Conservation (phyloP, 2,113 vertebrate genomes). For the Myotis yumanensis region DNA sequence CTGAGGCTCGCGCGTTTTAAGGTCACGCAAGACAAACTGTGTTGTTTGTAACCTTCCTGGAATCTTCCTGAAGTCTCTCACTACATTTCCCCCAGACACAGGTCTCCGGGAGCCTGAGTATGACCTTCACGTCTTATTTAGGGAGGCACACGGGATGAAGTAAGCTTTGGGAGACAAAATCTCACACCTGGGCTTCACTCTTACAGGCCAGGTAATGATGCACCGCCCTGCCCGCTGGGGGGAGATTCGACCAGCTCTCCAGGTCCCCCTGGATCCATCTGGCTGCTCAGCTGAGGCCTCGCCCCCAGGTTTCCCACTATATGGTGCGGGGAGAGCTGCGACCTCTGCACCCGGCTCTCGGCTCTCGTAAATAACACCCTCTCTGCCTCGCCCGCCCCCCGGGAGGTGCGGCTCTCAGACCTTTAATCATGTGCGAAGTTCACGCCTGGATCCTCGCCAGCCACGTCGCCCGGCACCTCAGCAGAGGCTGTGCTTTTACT, state of each 20-base stretch:
- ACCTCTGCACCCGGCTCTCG: not conserved
- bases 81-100: not conserved
- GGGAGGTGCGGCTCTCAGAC: not conserved
- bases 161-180: not conserved
- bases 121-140: not conserved
- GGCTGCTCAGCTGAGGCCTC: not conserved
- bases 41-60: not conserved
- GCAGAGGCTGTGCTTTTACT: not conserved
- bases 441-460: not conserved
- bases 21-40: not conserved
- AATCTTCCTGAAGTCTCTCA: not conserved
- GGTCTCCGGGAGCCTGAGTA: not conserved
- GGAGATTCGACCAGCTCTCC: not conserved
- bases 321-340: rapidly evolving
- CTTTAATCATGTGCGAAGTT: not conserved
- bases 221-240: not conserved
- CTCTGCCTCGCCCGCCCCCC: rapidly evolving
- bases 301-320: not conserved
- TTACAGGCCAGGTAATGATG: rapidly evolving
- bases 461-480: rapidly evolving
- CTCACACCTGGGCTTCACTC: not conserved
- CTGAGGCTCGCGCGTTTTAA: not conserved
- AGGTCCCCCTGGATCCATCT: not conserved
- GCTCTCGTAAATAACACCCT: not conserved
- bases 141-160: too few relatives aligned